Percentiles rank a stretch among this genome's conserved stretches.
Conservation (phyloP, 2,113 vertebrate genomes). For the Pterocles orientalis region DNA sequence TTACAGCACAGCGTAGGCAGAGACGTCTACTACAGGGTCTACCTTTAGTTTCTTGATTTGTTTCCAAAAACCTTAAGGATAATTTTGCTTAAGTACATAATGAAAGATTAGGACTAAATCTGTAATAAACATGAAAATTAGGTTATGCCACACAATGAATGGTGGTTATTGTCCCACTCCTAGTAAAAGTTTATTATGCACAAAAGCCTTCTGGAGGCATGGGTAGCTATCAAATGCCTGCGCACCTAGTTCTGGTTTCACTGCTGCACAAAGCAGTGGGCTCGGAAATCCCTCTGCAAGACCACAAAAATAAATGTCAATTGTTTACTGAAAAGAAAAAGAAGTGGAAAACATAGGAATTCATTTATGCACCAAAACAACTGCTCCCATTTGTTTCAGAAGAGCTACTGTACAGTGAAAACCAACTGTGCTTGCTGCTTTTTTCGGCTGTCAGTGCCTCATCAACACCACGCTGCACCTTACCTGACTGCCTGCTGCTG, state of each 20-base stretch:
- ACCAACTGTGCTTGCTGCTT: neutral
- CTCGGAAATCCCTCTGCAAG: neutral
- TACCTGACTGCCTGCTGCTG: neutral
- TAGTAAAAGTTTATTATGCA: constrained; percentile 24
- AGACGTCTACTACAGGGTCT: neutral
- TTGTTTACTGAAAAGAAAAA: neutral
- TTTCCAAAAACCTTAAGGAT: constrained; percentile 8
- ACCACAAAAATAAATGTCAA: neutral
- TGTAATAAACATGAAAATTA: constrained; percentile 34
- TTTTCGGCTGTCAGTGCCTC: neutral
- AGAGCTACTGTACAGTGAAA: neutral
- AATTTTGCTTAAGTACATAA: constrained; percentile 27
- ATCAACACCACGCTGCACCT: neutral
- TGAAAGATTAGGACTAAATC: constrained; percentile 33
- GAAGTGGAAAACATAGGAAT: neutral
- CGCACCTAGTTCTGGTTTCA: neutral
- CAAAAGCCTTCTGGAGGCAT: neutral
- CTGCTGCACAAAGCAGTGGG: neutral
- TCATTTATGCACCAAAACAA: neutral
- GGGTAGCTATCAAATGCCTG: neutral
- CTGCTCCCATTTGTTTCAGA: neutral
- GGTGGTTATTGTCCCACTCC: neutral
- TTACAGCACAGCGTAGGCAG: neutral
- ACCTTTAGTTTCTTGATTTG: neutral
- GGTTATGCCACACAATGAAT: constrained; percentile 10